Evolutionary conservation across 1,140 invertebrate species (phyloP).

Genomic region (Phymorhynchus buccinoides): DNA sequence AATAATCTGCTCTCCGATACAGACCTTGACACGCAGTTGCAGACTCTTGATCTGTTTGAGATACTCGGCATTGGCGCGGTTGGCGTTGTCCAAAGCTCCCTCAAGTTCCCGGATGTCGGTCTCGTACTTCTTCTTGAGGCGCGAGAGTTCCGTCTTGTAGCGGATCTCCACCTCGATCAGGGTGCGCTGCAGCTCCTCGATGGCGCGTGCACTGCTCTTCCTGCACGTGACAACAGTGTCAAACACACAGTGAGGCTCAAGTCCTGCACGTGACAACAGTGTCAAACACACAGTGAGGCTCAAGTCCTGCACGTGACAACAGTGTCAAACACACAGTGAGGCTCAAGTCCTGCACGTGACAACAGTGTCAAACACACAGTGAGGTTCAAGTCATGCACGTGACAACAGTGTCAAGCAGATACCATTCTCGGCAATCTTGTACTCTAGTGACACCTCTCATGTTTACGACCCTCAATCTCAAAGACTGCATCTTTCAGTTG

Average conservation of each 20-base stretch:
- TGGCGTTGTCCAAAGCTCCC: conserved; percentile 70
- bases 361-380: neutral
- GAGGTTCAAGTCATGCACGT: no score
- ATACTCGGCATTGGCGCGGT: conserved; percentile 69
- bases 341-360: conserved; percentile 61
- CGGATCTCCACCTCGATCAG: conserved; percentile 72
- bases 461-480: no score
- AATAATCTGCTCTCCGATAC: no score
- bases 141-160: conserved; percentile 72
- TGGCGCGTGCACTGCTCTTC: conserved; percentile 70
- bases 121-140: conserved; percentile 74
- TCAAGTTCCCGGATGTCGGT: conserved; percentile 72
- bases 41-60: conserved; percentile 68
- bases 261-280: conserved; percentile 54
- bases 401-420: no score
- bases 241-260: no score
- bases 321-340: no score
- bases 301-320: conserved; percentile 57
- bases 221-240: conserved; percentile 50
- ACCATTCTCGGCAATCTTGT: no score
- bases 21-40: conserved; percentile 66
- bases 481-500: no score
- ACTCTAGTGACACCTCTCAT: no score
- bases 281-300: no score
- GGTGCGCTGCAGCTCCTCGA: conserved; percentile 73